Base-by-base conservation (phyloP, 2,888 invertebrate genomes). In the Agrochola macilenta region DNA sequence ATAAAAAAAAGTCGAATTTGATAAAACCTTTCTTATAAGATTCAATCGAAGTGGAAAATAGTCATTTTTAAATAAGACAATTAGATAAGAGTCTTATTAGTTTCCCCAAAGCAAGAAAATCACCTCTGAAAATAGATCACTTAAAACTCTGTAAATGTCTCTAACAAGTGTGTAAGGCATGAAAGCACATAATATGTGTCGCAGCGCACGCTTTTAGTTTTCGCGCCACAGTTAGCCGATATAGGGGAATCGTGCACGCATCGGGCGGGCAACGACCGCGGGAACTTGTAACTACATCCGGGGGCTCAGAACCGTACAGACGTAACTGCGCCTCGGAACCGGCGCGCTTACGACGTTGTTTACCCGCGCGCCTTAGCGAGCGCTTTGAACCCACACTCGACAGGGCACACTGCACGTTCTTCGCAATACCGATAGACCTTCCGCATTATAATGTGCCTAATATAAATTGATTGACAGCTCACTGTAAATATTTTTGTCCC, bases 271-370 rank as follows among this genome's bases (percentile, higher is more conserved):
- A 96, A 95, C 95, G 96, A 96, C 96, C 96, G 96, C 94, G 94
- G 93, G 96, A 96, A 96, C 96, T 96, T 96, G 96, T 95, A 95
- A 96, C 96, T 96, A 96, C 95, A 95, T 96, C 94, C 92, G 92
- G 90, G 90, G 87, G 88, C 90, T 88, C 90, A 87, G 88, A 86
- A 88, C 82, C 90, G 88, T 82, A 95, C 93, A 89, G 94, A 82
- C 94, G 91, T 93, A 95, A 95, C 92, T 91, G 87, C 91, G 78
- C 87, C 84, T 76, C 65, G 76, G 65, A 75, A 72, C 69, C 65
- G 73, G 74, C 79, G 88, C 82, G 52, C 83, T 91, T 93, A 92
- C 90, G 91, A 81, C 91, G 88, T 92, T 94, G 71, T 91, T 75
- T 81, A 78, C 74, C 83, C 81, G 85, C 71, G 78, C 80, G 65